phyloP scores from a whole-genome alignment of 2,113 vertebrate genomes.

The Pelobates fuscus region DNA sequence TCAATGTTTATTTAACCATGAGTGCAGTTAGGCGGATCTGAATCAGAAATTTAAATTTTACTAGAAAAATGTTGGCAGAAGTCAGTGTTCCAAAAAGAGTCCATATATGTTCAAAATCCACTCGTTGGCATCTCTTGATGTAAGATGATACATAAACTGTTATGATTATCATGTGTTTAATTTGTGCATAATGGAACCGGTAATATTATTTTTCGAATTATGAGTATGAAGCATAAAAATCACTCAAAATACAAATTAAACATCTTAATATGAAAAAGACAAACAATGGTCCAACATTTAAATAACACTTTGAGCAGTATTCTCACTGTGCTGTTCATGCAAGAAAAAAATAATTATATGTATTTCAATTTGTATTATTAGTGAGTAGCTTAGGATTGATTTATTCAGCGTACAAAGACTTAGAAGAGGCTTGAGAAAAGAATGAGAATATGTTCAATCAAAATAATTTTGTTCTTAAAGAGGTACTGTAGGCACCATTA shows the following conservation, averaged over 20 bases:
- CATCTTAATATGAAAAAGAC: neutral
- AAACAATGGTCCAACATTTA: neutral
- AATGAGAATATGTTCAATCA: no score
- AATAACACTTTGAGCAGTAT: neutral
- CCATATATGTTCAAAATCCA: neutral
- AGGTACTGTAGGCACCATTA: no score
- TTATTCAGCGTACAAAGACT: no score
- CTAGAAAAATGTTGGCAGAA: neutral
- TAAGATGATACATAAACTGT: neutral
- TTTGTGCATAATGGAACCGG: neutral
- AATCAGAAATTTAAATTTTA: constrained; percentile 1
- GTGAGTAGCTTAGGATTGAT: no score
- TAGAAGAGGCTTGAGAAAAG: no score
- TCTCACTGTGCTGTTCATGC: no score
- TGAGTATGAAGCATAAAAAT: neutral
- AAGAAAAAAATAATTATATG: no score
- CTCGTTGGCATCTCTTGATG: neutral
- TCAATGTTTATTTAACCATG: constrained; percentile 10
- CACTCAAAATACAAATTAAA: neutral
- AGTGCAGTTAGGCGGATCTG: neutral
- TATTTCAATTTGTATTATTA: no score
- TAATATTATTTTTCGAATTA: neutral
- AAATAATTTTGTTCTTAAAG: no score
- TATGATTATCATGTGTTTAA: neutral
- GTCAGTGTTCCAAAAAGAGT: neutral